Evolutionary conservation across 2,113 vertebrate genomes (phyloP).

Genomic region (Dryoscopus gambensis): DNA sequence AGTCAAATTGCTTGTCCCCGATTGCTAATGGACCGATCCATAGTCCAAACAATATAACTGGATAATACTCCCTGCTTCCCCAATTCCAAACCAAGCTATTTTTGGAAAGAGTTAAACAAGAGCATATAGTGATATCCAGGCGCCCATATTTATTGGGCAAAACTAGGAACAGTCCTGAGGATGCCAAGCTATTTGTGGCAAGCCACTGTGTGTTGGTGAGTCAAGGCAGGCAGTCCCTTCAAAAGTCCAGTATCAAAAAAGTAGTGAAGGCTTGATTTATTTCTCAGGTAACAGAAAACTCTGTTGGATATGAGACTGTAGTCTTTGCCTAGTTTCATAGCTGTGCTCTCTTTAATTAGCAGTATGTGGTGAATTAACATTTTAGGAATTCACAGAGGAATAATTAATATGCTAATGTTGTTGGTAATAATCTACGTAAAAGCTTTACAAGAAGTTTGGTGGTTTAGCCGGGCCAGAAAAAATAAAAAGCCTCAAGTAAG

Average conservation of each 20-base stretch:
- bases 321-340: neutral
- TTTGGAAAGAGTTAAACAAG: neutral
- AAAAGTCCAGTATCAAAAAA: neutral
- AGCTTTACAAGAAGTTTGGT: neutral
- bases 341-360: neutral
- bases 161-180: neutral
- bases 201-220: neutral
- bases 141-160: neutral
- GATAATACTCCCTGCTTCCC: neutral
- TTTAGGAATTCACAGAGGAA: neutral
- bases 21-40: neutral
- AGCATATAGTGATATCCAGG: neutral
- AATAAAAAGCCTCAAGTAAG: neutral
- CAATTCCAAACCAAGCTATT: neutral
- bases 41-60: neutral
- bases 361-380: neutral
- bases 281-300: neutral
- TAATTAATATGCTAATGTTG: conserved; percentile 41
- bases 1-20: neutral
- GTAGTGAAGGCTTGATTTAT: neutral
- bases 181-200: neutral
- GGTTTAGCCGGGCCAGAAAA: neutral
- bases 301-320: neutral
- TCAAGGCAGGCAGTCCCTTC: neutral
- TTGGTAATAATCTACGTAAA: conserved; percentile 7